Percentiles rank a stretch among this genome's conserved stretches.
Conservation (phyloP, 2,888 invertebrate genomes). For the Neoitamus cyanurus region DNA sequence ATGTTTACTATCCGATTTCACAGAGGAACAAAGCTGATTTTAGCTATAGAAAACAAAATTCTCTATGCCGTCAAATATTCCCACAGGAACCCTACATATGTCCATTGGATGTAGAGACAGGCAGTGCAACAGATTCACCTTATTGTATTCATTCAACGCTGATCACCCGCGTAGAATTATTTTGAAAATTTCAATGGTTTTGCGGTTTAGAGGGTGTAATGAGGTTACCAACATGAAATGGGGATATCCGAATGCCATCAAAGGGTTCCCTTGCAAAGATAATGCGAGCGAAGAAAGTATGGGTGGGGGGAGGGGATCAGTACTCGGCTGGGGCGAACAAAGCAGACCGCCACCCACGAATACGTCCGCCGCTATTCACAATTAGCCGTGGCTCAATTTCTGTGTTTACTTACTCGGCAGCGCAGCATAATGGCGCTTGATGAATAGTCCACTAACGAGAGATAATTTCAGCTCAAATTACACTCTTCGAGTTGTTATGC, state of each 20-base stretch:
- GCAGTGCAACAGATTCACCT: background rate
- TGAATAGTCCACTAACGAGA: constrained; percentile 58
- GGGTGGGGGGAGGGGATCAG: background rate
- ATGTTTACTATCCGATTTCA: background rate
- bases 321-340: background rate
- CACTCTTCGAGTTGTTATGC: constrained; percentile 52
- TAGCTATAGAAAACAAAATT: background rate
- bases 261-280: background rate
- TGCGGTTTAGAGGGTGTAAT: background rate
- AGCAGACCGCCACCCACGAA: background rate
- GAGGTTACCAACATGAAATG: background rate
- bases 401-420: constrained; percentile 55
- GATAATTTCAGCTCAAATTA: constrained; percentile 57
- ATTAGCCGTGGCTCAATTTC: constrained; percentile 52
- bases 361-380: background rate
- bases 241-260: background rate
- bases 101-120: background rate
- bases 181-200: background rate
- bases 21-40: background rate
- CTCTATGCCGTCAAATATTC: background rate
- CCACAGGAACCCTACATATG: background rate
- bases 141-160: background rate
- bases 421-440: constrained; percentile 54
- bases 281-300: background rate
- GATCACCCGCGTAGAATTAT: background rate